Conservation (phyloP, 2,797 vertebrate species). For the Diceros bicornis region DNA sequence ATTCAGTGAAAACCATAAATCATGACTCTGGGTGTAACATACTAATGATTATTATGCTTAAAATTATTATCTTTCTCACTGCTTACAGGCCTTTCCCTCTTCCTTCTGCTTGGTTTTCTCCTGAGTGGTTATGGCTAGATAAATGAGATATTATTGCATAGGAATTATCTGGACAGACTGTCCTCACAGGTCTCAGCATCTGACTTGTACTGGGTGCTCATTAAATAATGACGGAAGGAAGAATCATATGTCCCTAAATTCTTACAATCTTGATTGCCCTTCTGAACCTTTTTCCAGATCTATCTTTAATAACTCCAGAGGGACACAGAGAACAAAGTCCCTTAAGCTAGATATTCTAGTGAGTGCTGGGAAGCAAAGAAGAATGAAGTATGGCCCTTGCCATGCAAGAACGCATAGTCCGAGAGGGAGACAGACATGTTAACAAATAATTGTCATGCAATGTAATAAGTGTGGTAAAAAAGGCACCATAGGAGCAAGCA, state of each 20-base stretch:
- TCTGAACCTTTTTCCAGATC: constrained; percentile 59
- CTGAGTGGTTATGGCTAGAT: neutral
- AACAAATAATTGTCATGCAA: neutral
- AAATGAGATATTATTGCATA: neutral
- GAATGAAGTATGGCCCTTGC: neutral
- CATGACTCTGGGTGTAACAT: neutral
- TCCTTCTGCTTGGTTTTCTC: constrained; percentile 36
- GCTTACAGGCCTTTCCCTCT: constrained; percentile 40
- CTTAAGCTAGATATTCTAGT: neutral
- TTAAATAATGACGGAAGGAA: neutral
- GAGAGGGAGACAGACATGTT: neutral
- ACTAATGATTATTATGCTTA: neutral
- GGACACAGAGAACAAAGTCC: no score
- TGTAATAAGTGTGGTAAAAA: neutral
- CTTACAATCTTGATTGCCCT: constrained; percentile 56
- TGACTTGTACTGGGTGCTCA: neutral
- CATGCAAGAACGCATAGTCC: neutral
- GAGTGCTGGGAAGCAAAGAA: neutral
- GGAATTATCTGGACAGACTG: neutral
- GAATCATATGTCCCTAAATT: constrained; percentile 34
- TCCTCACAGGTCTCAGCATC: neutral
- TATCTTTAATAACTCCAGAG: no score
- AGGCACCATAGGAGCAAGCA: neutral
- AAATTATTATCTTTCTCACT: neutral
- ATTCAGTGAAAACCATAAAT: constrained; percentile 13